Base-by-base conservation (phyloP, 2,797 vertebrate species). In the Tapera naevia region DNA sequence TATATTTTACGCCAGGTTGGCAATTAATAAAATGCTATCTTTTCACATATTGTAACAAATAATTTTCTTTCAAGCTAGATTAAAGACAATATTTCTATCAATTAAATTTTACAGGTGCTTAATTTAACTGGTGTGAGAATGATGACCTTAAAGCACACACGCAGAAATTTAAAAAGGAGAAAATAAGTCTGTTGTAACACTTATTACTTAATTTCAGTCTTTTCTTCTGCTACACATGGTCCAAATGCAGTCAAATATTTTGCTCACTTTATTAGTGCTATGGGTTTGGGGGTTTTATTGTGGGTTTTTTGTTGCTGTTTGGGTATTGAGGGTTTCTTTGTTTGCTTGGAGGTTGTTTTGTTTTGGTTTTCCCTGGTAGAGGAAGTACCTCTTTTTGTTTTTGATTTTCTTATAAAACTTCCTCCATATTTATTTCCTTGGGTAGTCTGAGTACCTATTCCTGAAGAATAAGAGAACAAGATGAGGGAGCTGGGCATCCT, bases 1-100 rank as follows among this genome's bases (percentile, higher is more conserved):
- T 18, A 48, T 51, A 27, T 28, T 45, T 80, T 72, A 54, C 22
- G 66, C 32, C 4, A 9, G 58, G 17, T 6, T 69, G 46, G 16
- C 58, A 95, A 86, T 91, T 92, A 94, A 92, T 78, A 87, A 92
- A 95, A 81, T 45, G 14, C 19, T 93, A 60, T 75, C 39, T 70
- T 83, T 72, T 79, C 54, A 48, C 32, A 56, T 16, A 51, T 62
- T 89, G 48, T 56, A 83, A 86, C 66, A 86, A 88, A 95, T 91
- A 22, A 75, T 50, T 88, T 94, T 93, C 51, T 91, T 66, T 51
- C 30, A 75, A 86, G 45, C 27, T 66, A 90, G 92, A 94, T 93
- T 89, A 86, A 88, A 81, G 72, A 54, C 86, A 89, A 65, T 93
- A 71, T 70, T 94, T 94, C 71, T 85, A 25, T 48, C 86, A 92